Evolutionary conservation across 2,888 invertebrate species (phyloP), one percentile per base, ranked within the genome.

Genomic region (Hipparchia semele): DNA sequence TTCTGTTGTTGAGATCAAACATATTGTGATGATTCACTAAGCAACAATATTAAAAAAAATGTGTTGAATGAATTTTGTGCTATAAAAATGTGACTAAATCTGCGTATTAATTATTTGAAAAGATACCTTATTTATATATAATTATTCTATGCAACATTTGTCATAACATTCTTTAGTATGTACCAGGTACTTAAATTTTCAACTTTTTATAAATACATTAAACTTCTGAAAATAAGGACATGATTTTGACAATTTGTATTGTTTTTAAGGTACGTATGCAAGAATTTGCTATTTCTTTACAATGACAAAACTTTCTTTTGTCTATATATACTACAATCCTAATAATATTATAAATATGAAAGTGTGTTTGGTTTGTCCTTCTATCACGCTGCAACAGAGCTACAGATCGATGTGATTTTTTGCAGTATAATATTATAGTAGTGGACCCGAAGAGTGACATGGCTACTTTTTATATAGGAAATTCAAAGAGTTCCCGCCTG

Each of bases 231-330:
- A 82, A 80, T 88, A 87, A 85, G 86, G 84, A 89, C 84, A 87
- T 85, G 82, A 84, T 86, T 88, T 86, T 87, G 82, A 85, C 85
- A 82, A 84, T 85, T 87, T 86, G 79, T 86, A 86, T 84, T 87
- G 83, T 78, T 77, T 78, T 71, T 89, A 60, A 39, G 39, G 87
- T 69, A 69, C 39, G 53, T 61, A 92, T 90, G 88, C 87, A 90
- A 84, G 82, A 83, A 81, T 90, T 91, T 91, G 87, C 89, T 91
- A 89, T 88, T 86, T 86, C 80, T 90, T 88, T 89, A 89, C 89
- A 89, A 39, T 39, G 60, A 23, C 67, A 75, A 79, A 80, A 79
- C 79, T 13, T 49, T 39, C 13, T 9, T 10, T 33, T 65, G 13
- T 8, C 46, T 61, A n/a, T 61, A 45, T 6, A 2, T 7, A 53